Evolutionary conservation across 1,140 invertebrate species (phyloP).

Genomic region (Formica exsecta): DNA sequence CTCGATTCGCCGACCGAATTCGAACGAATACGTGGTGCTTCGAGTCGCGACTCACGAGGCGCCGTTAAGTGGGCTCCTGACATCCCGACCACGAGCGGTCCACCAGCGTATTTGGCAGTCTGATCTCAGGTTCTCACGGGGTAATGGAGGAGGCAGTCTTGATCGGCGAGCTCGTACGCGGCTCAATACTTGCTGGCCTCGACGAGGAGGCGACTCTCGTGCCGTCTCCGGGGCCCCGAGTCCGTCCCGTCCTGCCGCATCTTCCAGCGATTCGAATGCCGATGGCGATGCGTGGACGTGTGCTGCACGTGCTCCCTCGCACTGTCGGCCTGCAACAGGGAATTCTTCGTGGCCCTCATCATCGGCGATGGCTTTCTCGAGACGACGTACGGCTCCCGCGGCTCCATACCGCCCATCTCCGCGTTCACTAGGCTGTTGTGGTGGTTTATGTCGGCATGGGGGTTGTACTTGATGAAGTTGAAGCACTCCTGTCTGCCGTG

Average conservation of each 20-base stretch:
- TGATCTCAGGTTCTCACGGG: conserved; percentile 73
- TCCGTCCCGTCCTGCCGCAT: conserved; percentile 73
- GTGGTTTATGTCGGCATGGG: conserved; percentile 85
- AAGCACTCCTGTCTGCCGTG: conserved; percentile 85
- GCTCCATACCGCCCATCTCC: conserved; percentile 80
- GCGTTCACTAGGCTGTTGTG: conserved; percentile 86
- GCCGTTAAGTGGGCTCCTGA: conserved; percentile 74
- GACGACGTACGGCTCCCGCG: conserved; percentile 73
- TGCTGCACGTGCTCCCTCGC: conserved; percentile 72
- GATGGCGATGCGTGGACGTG: conserved; percentile 81
- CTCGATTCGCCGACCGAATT: conserved; percentile 69
- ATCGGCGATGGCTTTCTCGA: conserved; percentile 69
- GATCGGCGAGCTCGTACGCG: conserved; percentile 80
- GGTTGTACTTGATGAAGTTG: conserved; percentile 87
- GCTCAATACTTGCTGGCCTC: conserved; percentile 84
- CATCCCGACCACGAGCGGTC: conserved; percentile 77
- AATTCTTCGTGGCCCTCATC: conserved; percentile 78
- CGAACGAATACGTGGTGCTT: conserved; percentile 71
- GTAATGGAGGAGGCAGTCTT: conserved; percentile 84
- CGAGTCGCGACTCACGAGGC: conserved; percentile 68
- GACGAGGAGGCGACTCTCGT: conserved; percentile 78
- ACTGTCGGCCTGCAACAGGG: conserved; percentile 71
- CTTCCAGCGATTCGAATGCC: conserved; percentile 84
- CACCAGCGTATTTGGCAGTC: conserved; percentile 74
- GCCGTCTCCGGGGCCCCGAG: conserved; percentile 79